phyloP scores from a whole-genome alignment of 2,888 invertebrate genomes.

The Vannuccia rotundouncinata region DNA sequence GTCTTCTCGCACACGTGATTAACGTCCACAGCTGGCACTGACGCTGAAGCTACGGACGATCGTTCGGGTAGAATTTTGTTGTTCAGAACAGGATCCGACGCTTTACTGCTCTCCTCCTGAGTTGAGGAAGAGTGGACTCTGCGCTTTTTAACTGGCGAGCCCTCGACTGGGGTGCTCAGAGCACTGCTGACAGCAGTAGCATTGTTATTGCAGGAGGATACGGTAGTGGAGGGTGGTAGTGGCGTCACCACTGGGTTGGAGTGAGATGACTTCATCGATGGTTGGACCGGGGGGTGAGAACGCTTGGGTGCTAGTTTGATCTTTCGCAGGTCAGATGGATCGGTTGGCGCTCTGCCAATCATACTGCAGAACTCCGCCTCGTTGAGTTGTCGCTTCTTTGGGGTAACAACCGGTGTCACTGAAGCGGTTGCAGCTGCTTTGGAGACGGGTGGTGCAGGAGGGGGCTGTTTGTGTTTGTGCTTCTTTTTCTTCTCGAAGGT shows the following conservation, averaged over 20 bases:
- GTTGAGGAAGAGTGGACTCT: background rate
- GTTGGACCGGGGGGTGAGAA: background rate
- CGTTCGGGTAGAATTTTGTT: no score
- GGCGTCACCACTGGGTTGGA: background rate
- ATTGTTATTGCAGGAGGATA: no score
- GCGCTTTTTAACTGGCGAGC: background rate
- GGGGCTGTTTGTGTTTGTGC: background rate
- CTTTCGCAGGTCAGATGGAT: background rate
- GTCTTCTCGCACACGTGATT: no score
- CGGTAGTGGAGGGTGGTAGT: background rate
- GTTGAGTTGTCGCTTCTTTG: background rate
- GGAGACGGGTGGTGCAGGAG: background rate
- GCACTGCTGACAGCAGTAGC: no score
- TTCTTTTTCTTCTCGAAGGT: background rate
- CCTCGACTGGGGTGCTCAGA: no score
- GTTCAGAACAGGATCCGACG: no score
- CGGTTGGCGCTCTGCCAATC: background rate
- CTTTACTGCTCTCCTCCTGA: no score
- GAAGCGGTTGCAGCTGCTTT: background rate
- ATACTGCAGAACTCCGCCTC: constrained; percentile 7
- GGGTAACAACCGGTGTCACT: background rate
- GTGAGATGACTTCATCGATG: background rate
- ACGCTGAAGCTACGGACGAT: no score
- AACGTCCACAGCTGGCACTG: no score
- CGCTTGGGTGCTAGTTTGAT: background rate